Base-by-base conservation (phyloP, 2,888 invertebrate species). In the Watsonalla binaria region DNA sequence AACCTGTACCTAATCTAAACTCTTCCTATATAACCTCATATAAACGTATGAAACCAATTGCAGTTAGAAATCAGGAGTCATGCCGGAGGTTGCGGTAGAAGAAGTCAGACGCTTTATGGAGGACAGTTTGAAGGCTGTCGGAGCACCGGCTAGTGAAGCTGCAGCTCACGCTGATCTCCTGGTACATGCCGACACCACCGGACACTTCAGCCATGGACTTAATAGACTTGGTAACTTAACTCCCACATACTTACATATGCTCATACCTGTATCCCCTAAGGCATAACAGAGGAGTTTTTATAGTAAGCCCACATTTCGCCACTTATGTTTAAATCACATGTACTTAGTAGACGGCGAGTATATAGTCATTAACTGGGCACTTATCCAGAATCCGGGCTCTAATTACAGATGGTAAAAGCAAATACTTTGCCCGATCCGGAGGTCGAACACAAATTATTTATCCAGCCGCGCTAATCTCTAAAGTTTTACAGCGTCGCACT, bases 171-270 rank as follows among this genome's bases (percentile, higher is more conserved):
- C 94, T 0, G 93, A 94, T 47, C 88, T 95, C 54, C 83, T 96
- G 51, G 87, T 94, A 54, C 93, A 93, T 39, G 96, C 97, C 5
- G 97, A 97, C 76, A 92, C 93, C 63, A 91, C 95, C 11, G 97
- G 97, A 0, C 97, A 97, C 73, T 96, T 93, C 72, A 97, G 96
- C 67, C 97, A 97, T 80, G 97, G 97, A 6, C 91, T 97, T 72
- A 97, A 97, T 75, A 92, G 97, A 72, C 83, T 96, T 51, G 93
- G 94, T 94, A 77, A 84, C 78, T 55, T 73, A 9, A 34, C 6
- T 13, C 4, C 4, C 5, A 47, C 11, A 47, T 46, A 13, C 4
- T 46, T n/a, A n/a, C n/a, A 6, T 2, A 13, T n/a, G 4, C n/a
- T 6, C 45, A 8, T 6, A 6, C 9, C 37, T 6, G 37, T 37